Evolutionary conservation across 2,888 invertebrate genomes (phyloP).

Genomic region (Drosophila lacicola): DNA sequence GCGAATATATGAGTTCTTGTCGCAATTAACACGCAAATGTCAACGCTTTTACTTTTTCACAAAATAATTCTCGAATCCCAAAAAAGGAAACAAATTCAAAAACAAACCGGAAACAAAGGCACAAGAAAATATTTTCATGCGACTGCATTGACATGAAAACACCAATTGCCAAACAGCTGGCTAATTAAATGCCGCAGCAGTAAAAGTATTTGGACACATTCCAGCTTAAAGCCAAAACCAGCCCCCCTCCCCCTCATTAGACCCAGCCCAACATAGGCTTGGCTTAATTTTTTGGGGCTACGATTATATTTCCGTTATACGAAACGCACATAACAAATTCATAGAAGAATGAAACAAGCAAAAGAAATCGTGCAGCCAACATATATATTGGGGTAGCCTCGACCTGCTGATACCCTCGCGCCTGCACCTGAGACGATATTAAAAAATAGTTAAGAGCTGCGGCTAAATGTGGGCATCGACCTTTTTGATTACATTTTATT

Average conservation of each 20-base stretch:
- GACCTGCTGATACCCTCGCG: conserved; percentile 19
- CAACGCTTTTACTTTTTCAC: conserved; percentile 62
- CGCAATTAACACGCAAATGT: conserved; percentile 61
- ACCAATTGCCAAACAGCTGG: conserved; percentile 65
- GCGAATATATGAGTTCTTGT: conserved; percentile 45
- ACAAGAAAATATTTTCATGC: conserved; percentile 39
- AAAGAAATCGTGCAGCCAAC: conserved; percentile 14
- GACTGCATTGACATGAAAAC: conserved; percentile 69
- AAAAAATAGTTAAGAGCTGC: background rate
- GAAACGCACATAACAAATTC: conserved; percentile 51
- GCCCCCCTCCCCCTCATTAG: background rate
- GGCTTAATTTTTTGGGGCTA: conserved; percentile 34
- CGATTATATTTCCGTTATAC: conserved; percentile 62
- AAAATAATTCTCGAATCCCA: conserved; percentile 2
- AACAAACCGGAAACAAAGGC: conserved; percentile 53
- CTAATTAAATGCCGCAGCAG: conserved; percentile 58
- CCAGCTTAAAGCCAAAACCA: conserved; percentile 19
- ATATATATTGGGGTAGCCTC: conserved; percentile 3
- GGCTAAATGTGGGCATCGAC: background rate
- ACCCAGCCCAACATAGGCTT: conserved; percentile 13
- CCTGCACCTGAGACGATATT: conserved; percentile 8
- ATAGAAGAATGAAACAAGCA: conserved; percentile 23
- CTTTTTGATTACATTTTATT: background rate
- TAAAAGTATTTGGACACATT: conserved; percentile 50
- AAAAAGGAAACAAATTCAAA: conserved; percentile 25